Base-by-base conservation (phyloP, 2,797 vertebrate genomes). In the Acanthurus lineatus region DNA sequence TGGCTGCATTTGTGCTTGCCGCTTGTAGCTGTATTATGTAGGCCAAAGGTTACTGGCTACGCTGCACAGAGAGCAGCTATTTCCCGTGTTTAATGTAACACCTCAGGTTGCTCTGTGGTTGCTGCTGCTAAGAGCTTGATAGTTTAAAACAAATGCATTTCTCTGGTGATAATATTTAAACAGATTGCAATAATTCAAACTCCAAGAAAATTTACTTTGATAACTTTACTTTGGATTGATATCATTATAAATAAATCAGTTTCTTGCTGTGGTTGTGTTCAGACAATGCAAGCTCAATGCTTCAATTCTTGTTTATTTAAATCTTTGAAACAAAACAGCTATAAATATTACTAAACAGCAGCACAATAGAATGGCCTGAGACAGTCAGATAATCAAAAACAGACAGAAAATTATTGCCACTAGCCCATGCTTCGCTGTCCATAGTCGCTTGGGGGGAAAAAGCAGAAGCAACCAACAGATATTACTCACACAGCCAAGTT, bases 31-130 rank as follows among this genome's bases (percentile, higher is more conserved):
- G 68, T 78, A 76, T 64, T 91, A 96, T 92, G 81, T 96, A 93
- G 94, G 95, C 62, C 89, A 96, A 95, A 96, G 95, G 95, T 94
- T 90, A 93, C 81, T 11, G 80, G 59, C 81, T 84, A 40, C 38
- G 54, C 86, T 74, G 76, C 71, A 71, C 45, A 14, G 73, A 88
- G 68, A 71, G 77, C 69, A 81, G 86, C 84, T 88, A 69, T 76
- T 90, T 90, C 82, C 76, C 84, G 79, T 88, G 78, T 90, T 85
- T 71, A 81, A 73, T 64, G 15, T 57, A 71, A 57, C 73, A 83
- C 74, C 9, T 75, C 66, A 57, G 12, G 52, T 72, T 75, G 32
- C 52, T 69, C 40, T 69, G 54, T 81, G 44, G 48, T 51, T 45
- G 51, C 11, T 45, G n/a, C 73, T 47, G 44, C 45, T 44, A 17